Conservation (phyloP, 2,113 vertebrate species). For the Nothobranchius kuhntae region DNA sequence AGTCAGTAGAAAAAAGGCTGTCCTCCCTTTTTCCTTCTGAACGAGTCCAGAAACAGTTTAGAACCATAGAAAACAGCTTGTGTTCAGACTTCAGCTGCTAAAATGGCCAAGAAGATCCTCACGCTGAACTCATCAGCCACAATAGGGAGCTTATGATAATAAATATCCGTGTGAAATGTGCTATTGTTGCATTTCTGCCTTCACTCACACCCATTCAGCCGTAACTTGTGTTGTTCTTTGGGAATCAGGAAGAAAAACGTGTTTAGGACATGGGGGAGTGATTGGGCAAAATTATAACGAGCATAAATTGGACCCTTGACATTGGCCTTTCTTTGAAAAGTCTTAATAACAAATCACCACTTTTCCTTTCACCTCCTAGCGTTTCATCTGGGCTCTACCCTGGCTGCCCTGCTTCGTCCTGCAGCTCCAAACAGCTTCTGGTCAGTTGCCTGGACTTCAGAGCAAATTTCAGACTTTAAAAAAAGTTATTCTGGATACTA, state of each 20-base stretch:
- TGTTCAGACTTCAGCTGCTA: constrained; percentile 1
- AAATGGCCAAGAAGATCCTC: constrained; percentile 29
- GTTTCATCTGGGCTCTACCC: constrained; percentile 70
- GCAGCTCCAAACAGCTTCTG: constrained; percentile 57
- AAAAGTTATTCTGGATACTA: constrained; percentile 26
- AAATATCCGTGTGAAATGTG: constrained; percentile 16
- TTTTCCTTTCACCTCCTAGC: constrained; percentile 74
- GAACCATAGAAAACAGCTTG: neutral
- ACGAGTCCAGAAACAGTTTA: constrained; percentile 47
- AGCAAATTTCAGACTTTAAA: constrained; percentile 35
- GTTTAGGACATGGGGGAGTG: constrained; percentile 31
- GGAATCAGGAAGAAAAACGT: constrained; percentile 42
- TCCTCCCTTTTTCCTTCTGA: constrained; percentile 50
- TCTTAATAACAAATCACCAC: constrained; percentile 80
- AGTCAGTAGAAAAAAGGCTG: constrained; percentile 47
- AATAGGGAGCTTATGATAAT: neutral
- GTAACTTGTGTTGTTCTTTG: constrained; percentile 30
- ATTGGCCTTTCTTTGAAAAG: constrained; percentile 73
- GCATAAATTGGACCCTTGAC: constrained; percentile 73
- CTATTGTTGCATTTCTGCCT: constrained; percentile 16
- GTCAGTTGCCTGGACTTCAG: constrained; percentile 46
- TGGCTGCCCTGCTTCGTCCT: constrained; percentile 58
- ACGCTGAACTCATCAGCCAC: constrained; percentile 14
- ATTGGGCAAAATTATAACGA: constrained; percentile 65
- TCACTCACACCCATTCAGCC: constrained; percentile 16